phyloP scores from a whole-genome alignment of 2,113 vertebrate species.

The Lucifuga dentata region DNA sequence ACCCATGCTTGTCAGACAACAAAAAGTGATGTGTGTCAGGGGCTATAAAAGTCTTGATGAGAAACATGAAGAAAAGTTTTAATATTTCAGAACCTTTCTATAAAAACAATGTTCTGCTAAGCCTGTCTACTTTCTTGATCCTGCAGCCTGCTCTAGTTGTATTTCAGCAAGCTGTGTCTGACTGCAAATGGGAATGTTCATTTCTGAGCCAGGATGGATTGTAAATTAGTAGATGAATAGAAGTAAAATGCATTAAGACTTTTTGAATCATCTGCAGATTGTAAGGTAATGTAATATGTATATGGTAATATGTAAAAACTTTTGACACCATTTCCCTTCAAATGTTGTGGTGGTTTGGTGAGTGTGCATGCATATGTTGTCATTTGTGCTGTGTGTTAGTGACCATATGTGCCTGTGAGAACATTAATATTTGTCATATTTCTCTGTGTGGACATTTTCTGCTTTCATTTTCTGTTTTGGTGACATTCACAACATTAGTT shows the following conservation, averaged over 20 bases:
- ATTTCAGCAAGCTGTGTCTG: too few relatives aligned
- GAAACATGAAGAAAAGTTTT: too few relatives aligned
- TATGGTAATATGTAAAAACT: constrained; percentile 16
- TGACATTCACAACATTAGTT: background rate
- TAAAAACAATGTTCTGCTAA: constrained; percentile 7
- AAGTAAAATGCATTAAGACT: constrained; percentile 33
- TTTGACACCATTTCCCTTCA: background rate
- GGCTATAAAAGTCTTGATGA: too few relatives aligned
- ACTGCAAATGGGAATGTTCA: constrained; percentile 52
- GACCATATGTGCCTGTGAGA: too few relatives aligned
- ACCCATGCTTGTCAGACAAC: too few relatives aligned
- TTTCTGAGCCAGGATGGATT: constrained; percentile 18
- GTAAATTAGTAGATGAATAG: constrained; percentile 36
- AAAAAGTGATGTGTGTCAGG: too few relatives aligned
- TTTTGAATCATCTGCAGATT: constrained; percentile 48
- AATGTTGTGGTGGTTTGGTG: constrained; percentile 9
- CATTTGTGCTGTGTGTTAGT: too few relatives aligned
- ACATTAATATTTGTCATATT: too few relatives aligned
- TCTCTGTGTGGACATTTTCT: too few relatives aligned
- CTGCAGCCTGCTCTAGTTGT: too few relatives aligned
- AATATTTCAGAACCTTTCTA: background rate
- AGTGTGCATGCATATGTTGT: background rate
- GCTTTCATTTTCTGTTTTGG: background rate
- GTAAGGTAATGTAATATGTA: too few relatives aligned
- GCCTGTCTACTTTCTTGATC: background rate